phyloP scores from a whole-genome alignment of 2,113 vertebrate genomes.

The Orthochromis indermauri region DNA sequence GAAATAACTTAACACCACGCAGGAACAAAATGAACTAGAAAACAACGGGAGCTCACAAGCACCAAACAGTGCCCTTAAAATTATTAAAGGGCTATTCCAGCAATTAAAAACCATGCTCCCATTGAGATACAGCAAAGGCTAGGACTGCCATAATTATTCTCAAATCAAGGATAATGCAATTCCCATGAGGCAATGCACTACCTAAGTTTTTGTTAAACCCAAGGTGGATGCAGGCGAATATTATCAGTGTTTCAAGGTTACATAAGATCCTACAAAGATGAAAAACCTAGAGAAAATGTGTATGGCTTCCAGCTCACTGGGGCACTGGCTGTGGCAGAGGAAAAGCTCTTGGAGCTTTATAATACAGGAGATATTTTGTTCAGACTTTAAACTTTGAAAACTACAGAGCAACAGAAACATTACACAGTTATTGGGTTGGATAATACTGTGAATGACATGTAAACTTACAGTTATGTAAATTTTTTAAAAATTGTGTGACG shows the following conservation, averaged over 20 bases:
- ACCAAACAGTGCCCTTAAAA: background rate
- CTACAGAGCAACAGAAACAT: background rate
- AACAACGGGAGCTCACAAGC: background rate
- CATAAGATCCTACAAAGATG: background rate
- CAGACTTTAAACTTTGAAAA: background rate
- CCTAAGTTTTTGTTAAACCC: background rate
- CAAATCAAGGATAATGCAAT: background rate
- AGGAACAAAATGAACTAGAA: background rate
- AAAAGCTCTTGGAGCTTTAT: background rate
- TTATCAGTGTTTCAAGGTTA: background rate
- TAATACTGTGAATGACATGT: background rate
- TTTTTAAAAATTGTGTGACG: accelerated
- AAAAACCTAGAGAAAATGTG: background rate
- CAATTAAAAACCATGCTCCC: background rate
- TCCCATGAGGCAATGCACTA: background rate
- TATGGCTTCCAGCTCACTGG: background rate
- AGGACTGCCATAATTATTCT: background rate
- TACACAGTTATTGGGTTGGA: background rate
- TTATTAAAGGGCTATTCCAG: background rate
- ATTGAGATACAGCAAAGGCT: background rate
- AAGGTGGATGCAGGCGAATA: background rate
- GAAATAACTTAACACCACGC: background rate
- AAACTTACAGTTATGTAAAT: background rate
- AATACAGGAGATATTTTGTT: background rate
- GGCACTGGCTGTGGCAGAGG: background rate